Evolutionary conservation across 2,797 vertebrate species (phyloP).

Genomic region (Leptodactylus fallax): DNA sequence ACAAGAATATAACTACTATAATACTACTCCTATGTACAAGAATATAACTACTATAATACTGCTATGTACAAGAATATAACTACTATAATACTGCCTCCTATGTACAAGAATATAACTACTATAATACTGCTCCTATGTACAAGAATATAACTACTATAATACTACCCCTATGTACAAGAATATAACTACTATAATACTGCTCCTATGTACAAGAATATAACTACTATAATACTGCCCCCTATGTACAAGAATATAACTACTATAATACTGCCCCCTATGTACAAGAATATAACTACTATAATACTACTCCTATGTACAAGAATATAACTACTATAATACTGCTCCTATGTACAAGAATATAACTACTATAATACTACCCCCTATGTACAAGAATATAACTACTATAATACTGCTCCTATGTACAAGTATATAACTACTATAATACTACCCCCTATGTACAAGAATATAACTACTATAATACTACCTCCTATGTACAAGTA

Average conservation of each 20-base stretch:
- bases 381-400: conserved; percentile 15
- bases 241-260: conserved; percentile 16
- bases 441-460: background rate
- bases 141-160: conserved; percentile 8
- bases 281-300: conserved; percentile 7
- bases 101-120: conserved; percentile 2
- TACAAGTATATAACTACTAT: conserved; percentile 10
- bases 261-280: background rate
- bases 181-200: background rate
- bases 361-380: conserved; percentile 3
- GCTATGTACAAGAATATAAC: background rate
- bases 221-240: background rate
- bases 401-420: background rate
- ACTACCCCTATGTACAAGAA: background rate
- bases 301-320: background rate
- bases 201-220: conserved; percentile 2
- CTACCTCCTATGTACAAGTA: background rate
- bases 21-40: background rate
- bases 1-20: conserved; percentile 13
- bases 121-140: background rate
- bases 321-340: conserved; percentile 23
- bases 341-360: background rate
- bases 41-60: conserved; percentile 7
- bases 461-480: conserved; percentile 13
- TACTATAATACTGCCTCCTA: background rate